Evolutionary conservation across 1,140 invertebrate genomes (phyloP), one percentile per base, ranked within the genome.

Genomic region (Orussus abietinus): DNA sequence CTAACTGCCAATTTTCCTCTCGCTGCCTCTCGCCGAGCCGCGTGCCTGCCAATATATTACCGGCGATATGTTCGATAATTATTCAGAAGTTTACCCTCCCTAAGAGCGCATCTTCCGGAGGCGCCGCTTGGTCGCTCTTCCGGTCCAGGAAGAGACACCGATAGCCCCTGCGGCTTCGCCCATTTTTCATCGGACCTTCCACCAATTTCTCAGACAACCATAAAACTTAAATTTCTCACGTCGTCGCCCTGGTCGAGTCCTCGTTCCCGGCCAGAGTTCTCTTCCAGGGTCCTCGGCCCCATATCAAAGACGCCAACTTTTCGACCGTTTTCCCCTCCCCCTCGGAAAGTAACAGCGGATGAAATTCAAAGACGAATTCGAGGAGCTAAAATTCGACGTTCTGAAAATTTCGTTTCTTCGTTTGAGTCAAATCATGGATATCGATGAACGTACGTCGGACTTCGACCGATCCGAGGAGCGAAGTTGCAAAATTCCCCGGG

Each of bases 161-260:
- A 21, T 26, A 33, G 31, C n/a, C 38, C 37, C 32, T 56, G 48
- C 54, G 49, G 51, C 48, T 37, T 38, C 46, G 51, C 48, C 51
- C 47, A 62, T 65, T 60, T 64, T 60, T 65, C 53, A 59, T 53
- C 31, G 44, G 42, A n/a, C n/a, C n/a, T n/a, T n/a, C n/a, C n/a
- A n/a, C 34, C 34, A 36, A 36, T 36, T 36, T 36, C 21, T 18
- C 34, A 36, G 21, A 20, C 31, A 12, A 47, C 51, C 52, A 55
- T 62, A 53, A 64, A 62, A 62, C 53, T 57, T 42, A 52, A 62
- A 62, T 66, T 64, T 64, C 54, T 60, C 57, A 57, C 15, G 26
- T 50, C 55, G 47, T 55, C 59, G 41, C 38, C 33, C 40, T 20
- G 36, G 28, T 20, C 13, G 18, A 19, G 10, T 14, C 31, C 14